Conservation (phyloP, 2,888 invertebrate genomes). For the Dryadula phaetusa region DNA sequence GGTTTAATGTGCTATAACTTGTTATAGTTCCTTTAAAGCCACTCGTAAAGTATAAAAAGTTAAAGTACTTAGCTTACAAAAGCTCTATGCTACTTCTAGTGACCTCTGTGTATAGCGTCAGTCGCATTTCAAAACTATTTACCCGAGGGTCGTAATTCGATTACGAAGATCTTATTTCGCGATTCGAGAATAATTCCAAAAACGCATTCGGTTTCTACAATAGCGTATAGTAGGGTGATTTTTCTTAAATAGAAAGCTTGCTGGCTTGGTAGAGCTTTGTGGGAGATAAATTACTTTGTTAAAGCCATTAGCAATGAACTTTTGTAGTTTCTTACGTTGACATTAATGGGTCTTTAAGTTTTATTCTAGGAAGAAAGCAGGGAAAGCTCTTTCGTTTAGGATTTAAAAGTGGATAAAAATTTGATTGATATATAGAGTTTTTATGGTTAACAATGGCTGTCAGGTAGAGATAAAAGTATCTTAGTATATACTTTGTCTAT, state of each 20-base stretch:
- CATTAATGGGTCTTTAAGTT: slow-evolving; percentile 25
- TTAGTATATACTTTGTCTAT: too few relatives aligned
- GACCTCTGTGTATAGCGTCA: slow-evolving; percentile 20
- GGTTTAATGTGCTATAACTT: slow-evolving; percentile 15
- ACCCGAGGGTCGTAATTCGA: slow-evolving; percentile 63
- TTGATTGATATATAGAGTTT: slow-evolving; percentile 21
- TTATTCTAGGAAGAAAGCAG: slow-evolving; percentile 14
- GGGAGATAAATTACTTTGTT: slow-evolving; percentile 34
- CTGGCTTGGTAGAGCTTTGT: slow-evolving; percentile 19
- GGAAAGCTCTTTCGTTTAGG: slow-evolving; percentile 10
- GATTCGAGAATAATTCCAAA: slow-evolving; percentile 69
- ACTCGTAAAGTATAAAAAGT: slow-evolving; percentile 11
- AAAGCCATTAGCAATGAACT: slow-evolving; percentile 31
- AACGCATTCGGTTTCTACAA: slow-evolving; percentile 60
- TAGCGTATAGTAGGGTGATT: slow-evolving; percentile 32
- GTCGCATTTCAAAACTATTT: slow-evolving; percentile 64
- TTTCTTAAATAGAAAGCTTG: slow-evolving; percentile 38
- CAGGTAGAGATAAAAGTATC: too few relatives aligned
- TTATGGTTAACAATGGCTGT: not conserved
- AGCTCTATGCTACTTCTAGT: slow-evolving; percentile 15
- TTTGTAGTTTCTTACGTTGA: slow-evolving; percentile 31
- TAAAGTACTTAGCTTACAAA: not conserved
- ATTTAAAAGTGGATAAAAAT: not conserved
- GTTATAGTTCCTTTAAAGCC: slow-evolving; percentile 5
- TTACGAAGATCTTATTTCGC: slow-evolving; percentile 74